These are phyloP conservation scores for Perithous albicinctus DNA, from an alignment of 2,888 invertebrate genomes.

Conservation along the genomic window DNA sequence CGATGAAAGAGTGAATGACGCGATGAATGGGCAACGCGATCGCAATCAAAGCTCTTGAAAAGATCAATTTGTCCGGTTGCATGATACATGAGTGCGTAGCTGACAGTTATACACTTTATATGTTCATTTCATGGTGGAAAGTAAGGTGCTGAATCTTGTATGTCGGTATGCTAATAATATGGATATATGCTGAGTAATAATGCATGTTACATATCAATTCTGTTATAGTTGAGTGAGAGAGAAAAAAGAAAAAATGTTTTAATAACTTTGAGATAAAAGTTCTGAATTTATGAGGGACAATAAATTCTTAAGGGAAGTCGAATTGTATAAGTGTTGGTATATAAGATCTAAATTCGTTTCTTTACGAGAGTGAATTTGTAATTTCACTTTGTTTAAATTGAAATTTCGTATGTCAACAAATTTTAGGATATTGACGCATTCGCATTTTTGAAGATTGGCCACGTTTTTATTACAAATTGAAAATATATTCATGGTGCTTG, in stretches of 20 bases:
- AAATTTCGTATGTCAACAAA: background rate
- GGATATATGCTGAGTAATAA: background rate
- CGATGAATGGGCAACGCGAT: background rate
- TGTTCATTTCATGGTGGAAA: background rate
- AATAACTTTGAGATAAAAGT: background rate
- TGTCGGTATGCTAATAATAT: background rate
- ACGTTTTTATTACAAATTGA: conserved; percentile 4
- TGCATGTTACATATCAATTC: background rate
- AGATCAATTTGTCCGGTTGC: background rate
- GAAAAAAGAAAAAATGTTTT: background rate
- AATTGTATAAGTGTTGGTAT: background rate
- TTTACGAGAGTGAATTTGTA: background rate
- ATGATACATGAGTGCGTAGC: background rate
- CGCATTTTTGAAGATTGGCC: no score
- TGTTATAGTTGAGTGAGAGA: background rate
- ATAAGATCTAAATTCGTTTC: background rate
- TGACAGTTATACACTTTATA: conserved; percentile 1
- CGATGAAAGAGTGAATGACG: background rate
- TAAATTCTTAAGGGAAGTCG: background rate
- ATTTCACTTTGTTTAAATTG: background rate
- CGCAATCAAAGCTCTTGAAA: background rate
- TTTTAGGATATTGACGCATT: background rate
- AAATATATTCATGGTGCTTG: conserved; percentile 17
- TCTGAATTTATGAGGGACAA: background rate
- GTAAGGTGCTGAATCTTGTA: background rate